Evolutionary conservation across 1,140 invertebrate species (phyloP), one percentile per base, ranked within the genome.

Genomic region (Pachypsylla venusta): DNA sequence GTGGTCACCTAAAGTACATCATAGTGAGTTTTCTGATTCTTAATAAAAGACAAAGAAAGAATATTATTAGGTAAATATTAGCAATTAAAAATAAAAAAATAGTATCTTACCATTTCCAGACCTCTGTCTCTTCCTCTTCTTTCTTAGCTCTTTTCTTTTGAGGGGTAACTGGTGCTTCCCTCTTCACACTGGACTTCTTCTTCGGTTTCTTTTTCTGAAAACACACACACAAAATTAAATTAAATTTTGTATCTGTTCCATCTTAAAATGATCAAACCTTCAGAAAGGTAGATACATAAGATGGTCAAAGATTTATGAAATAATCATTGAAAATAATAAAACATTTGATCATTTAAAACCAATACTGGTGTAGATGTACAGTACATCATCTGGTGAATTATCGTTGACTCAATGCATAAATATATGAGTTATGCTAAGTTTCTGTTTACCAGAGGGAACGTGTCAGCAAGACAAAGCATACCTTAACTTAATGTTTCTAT

Each of bases 101-200:
- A 19, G 48, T 10, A 20, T 13, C 74, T 78, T 76, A 91, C 89
- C 90, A 96, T 81, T 90, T 91, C 91, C 92, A 96, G 61, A 93
- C 87, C 74, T 93, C 85, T 67, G 79, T 78, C 65, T 84, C 80
- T 66, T 88, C 84, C 61, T 89, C 85, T 63, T 86, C 81, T 68
- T 89, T 84, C 67, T 88, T 89, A 22, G 42, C 42, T 48, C 42
- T 68, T 85, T 87, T 61, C 68, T 75, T 64, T 24, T 62, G 27
- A 60, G 66, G 68, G 1, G 74, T 74, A 63, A 69, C 71, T 30
- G 67, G 58, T 39, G 57, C 24, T 66, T 67, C 66, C 69, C 66
- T 59, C 59, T 66, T 64, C 70, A 69, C 35, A 61, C 1, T 59
- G 53, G 62, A 19, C 24, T 63, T 65, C 63, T 66, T 74, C 70